Percentiles rank a stretch among this genome's conserved stretches.
Conservation (phyloP, 2,113 vertebrate genomes). For the Potamarius usumacintae region DNA sequence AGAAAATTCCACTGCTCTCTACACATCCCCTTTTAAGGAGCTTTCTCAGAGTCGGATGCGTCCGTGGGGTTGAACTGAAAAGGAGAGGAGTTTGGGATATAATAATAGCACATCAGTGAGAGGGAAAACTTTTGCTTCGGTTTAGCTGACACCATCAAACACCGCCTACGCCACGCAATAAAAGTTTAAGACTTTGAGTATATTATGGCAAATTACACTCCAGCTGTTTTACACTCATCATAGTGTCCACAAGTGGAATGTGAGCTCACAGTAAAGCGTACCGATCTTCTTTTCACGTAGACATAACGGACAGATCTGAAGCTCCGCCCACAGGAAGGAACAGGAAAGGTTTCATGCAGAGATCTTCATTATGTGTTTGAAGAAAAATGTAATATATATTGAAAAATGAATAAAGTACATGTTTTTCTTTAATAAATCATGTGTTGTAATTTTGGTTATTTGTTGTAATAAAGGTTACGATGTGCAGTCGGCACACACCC, state of each 20-base stretch:
- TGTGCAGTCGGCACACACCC: constrained; percentile 83
- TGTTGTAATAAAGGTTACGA: constrained; percentile 79
- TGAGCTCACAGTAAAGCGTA: not conserved
- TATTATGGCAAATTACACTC: not conserved
- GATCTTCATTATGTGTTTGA: not conserved
- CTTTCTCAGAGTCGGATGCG: not conserved
- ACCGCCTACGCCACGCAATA: not conserved
- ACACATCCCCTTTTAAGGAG: constrained; percentile 51
- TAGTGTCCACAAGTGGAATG: not conserved
- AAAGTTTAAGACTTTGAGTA: not conserved
- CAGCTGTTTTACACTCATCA: not conserved
- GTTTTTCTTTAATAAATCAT: not conserved
- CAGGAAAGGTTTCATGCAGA: not conserved
- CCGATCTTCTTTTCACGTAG: not conserved
- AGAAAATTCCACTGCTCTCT: not conserved
- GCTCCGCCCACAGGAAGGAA: not conserved
- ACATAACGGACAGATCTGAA: not conserved
- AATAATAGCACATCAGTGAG: not conserved
- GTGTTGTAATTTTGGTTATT: constrained; percentile 10
- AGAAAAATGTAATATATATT: not conserved
- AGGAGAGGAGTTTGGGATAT: not conserved
- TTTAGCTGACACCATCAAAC: not conserved
- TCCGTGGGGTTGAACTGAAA: not conserved
- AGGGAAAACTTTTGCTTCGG: not conserved
- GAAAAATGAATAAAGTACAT: not conserved